Evolutionary conservation across 2,797 vertebrate species (phyloP).

Genomic region (Hoplostethus atlanticus): DNA sequence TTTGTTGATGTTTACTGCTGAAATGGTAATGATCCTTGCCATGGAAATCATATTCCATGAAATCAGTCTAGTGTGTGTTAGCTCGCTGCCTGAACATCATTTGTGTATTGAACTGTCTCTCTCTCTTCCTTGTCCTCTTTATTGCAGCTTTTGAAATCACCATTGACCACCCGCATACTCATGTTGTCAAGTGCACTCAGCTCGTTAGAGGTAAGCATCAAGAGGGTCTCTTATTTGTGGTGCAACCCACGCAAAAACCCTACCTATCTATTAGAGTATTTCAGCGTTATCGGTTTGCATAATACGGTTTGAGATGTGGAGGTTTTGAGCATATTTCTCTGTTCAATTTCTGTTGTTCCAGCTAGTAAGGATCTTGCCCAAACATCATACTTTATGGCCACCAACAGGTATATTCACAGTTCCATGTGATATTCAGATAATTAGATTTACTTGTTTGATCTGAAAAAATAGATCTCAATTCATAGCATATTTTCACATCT

Average conservation of each 20-base stretch:
- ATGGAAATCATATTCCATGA: conserved; percentile 25
- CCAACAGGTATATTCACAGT: conserved; percentile 92
- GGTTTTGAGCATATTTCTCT: conserved; percentile 64
- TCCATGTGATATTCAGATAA: conserved; percentile 12
- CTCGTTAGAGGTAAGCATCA: conserved; percentile 92
- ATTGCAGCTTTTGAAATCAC: conserved; percentile 95
- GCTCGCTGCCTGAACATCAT: conserved; percentile 2
- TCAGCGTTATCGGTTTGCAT: not conserved
- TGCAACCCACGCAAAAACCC: not conserved
- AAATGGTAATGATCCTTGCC: conserved; percentile 19
- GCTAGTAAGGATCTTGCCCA: conserved; percentile 99
- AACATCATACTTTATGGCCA: conserved; percentile 99
- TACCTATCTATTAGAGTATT: not conserved
- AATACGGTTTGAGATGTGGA: not conserved
- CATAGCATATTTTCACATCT: conserved; percentile 82
- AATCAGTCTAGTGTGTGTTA: conserved; percentile 7
- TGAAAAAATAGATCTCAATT: not conserved
- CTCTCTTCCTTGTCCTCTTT: conserved; percentile 38
- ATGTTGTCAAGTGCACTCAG: conserved; percentile 97
- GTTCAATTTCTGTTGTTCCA: conserved; percentile 81
- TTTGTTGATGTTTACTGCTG: conserved; percentile 36
- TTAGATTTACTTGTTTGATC: not conserved
- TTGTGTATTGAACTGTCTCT: conserved; percentile 33
- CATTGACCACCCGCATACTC: conserved; percentile 97
- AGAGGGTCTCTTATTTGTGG: conserved; percentile 2